Evolutionary conservation across 53 echinoderm and acorn worm species (phyloP).

Genomic region (Apostichopus leukothele): DNA sequence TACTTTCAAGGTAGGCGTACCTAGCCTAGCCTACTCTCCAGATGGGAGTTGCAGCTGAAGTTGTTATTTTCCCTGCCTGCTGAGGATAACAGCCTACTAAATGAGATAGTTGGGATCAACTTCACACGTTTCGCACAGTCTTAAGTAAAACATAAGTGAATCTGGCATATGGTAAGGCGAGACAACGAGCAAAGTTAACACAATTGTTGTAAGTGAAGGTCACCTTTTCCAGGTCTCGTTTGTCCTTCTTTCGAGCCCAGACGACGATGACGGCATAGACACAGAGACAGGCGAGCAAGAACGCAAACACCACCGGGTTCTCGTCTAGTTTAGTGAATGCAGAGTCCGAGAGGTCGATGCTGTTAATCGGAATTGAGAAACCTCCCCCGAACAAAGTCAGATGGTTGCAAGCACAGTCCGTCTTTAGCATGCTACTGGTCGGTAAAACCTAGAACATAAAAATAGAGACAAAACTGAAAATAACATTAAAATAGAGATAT

Average conservation of each 20-base stretch:
- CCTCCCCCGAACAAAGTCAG: slow-evolving; percentile 86
- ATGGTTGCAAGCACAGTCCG: slow-evolving; percentile 77
- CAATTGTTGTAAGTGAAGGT: not conserved
- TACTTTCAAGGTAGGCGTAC: too few species aligned
- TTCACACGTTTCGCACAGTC: too few species aligned
- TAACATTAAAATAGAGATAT: not conserved
- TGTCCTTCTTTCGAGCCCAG: slow-evolving; percentile 91
- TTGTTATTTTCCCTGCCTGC: too few species aligned
- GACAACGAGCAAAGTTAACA: not conserved
- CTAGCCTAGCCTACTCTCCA: too few species aligned
- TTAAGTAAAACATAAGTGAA: too few species aligned
- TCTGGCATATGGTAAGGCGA: too few species aligned
- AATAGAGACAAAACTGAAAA: not conserved
- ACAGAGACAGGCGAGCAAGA: slow-evolving; percentile 76
- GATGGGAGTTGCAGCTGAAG: too few species aligned
- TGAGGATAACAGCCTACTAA: too few species aligned
- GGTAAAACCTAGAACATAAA: slow-evolving; percentile 44
- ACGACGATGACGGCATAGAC: slow-evolving; percentile 73
- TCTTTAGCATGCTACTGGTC: slow-evolving; percentile 54
- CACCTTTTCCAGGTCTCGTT: slow-evolving; percentile 86
- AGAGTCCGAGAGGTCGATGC: slow-evolving; percentile 76
- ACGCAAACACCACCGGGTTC: slow-evolving; percentile 87
- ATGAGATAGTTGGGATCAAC: too few species aligned
- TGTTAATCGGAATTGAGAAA: slow-evolving; percentile 72
- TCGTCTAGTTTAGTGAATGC: slow-evolving; percentile 88